Evolutionary conservation across 2,888 invertebrate species (phyloP).

Genomic region (Pristionchus maxplancki): DNA sequence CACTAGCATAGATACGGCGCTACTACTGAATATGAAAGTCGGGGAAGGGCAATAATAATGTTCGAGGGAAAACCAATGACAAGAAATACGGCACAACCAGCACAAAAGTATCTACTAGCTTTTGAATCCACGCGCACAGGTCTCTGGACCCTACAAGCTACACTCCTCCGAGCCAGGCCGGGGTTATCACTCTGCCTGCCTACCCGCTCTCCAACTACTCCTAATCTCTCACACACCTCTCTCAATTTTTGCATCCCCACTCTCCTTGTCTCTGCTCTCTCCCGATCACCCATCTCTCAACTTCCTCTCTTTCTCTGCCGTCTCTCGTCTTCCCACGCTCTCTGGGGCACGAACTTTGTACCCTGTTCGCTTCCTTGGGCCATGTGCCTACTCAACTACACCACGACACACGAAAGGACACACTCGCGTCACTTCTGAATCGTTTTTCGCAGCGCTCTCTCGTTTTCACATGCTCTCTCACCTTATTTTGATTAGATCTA

Average conservation of each 20-base stretch:
- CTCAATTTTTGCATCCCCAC: constrained; percentile 16
- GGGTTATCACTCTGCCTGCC: constrained; percentile 31
- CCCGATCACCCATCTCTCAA: too few relatives aligned
- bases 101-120: too few relatives aligned
- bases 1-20: neutral
- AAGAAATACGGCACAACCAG: too few relatives aligned
- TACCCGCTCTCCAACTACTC: neutral
- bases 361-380: neutral
- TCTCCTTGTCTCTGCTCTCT: constrained; percentile 43
- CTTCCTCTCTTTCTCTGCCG: too few relatives aligned
- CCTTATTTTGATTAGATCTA: too few relatives aligned
- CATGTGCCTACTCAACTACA: neutral
- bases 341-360: constrained; percentile 17
- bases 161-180: neutral
- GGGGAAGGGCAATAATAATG: too few relatives aligned
- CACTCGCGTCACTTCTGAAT: neutral
- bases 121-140: too few relatives aligned
- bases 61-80: neutral
- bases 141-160: constrained; percentile 25
- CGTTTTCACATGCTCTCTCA: too few relatives aligned
- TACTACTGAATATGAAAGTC: too few relatives aligned
- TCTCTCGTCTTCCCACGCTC: constrained; percentile 25
- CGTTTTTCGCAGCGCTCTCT: too few relatives aligned
- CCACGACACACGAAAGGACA: neutral
- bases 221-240: neutral